Evolutionary conservation across 2,113 vertebrate species (phyloP), one percentile per base, ranked within the genome.

Genomic region (Mystacornis crossleyi): DNA sequence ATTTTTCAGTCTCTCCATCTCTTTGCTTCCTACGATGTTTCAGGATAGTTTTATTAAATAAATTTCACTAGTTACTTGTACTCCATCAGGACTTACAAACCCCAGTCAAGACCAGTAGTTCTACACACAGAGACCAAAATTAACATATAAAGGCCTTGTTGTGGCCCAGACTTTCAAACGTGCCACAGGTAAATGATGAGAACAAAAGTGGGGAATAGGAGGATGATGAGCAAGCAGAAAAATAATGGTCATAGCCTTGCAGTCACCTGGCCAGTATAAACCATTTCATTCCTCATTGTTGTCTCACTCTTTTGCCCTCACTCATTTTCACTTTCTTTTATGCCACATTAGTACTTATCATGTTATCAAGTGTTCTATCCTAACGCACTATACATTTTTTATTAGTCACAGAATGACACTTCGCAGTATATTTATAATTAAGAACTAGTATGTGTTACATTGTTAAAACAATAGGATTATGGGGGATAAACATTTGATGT

Each of bases 391-490:
- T 33, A 50, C 3, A 15, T 31, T 77, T 86, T 64, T 72, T 28
- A 21, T 71, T 75, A 82, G 20, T 72, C 36, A 69, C 12, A 31
- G 29, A 36, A 36, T 54, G 18, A 57, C 9, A 31, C 3, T 67
- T 86, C 28, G 21, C 5, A 55, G 11, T 43, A 7, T 70, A 40
- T 89, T 87, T 94, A 64, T 84, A 86, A 53, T 50, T 72, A 86
- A 53, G 14, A 43, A 7, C 55, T 78, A 43, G 18, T 65, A 89
- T 90, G 8, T 33, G 38, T 72, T 86, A 34, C 57, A 72, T 38
- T 92, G 60, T 78, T 84, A 65, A 66, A 80, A 86, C 69, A 95
- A 74, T 55, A 78, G n/a, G 54, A 72, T 79, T 88, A 81, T 13
- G 69, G 31, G 31, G 26, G 9, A 34, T 77, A 86, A 81, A 69